Evolutionary conservation across 1,140 invertebrate species (phyloP).

Genomic region (Macrocentrus cingulum): DNA sequence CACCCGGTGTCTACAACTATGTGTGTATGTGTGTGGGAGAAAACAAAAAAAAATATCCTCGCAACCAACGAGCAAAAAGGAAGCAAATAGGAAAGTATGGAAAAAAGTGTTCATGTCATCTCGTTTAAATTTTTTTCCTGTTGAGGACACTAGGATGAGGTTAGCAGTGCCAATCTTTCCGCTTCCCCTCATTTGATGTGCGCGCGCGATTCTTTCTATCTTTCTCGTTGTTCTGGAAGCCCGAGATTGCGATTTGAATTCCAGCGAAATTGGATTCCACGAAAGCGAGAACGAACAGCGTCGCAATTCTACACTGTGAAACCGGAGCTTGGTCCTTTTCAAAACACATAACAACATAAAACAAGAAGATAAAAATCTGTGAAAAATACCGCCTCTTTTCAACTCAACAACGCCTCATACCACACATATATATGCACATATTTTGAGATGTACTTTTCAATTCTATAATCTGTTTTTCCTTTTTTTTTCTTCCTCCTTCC

Average conservation of each 20-base stretch:
- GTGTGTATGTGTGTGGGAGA: too few relatives aligned
- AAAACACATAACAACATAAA: constrained; percentile 10
- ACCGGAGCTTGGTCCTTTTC: neutral
- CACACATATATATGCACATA: neutral
- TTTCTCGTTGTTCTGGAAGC: constrained; percentile 6
- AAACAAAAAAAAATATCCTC: too few relatives aligned
- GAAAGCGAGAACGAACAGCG: constrained; percentile 19
- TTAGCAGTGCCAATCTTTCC: neutral
- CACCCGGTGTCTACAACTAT: too few relatives aligned
- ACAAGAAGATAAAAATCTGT: neutral
- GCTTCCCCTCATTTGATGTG: neutral
- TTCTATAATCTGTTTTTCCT: too few relatives aligned
- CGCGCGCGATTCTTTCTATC: neutral
- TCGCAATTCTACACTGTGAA: constrained; percentile 4
- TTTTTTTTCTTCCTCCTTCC: too few relatives aligned
- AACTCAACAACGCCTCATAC: neutral
- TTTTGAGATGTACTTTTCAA: too few relatives aligned
- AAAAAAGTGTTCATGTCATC: too few relatives aligned
- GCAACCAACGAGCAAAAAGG: too few relatives aligned
- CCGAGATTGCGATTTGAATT: constrained; percentile 27
- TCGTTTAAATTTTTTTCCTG: too few relatives aligned
- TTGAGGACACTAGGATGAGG: too few relatives aligned
- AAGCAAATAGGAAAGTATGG: too few relatives aligned
- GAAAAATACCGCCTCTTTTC: neutral
- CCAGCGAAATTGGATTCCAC: constrained; percentile 26